A percentile compares a stretch with the other conserved stretches of the same genome.
Evolutionary conservation across 2,888 invertebrate genomes (phyloP).

Genomic region (Melanotus villosus): DNA sequence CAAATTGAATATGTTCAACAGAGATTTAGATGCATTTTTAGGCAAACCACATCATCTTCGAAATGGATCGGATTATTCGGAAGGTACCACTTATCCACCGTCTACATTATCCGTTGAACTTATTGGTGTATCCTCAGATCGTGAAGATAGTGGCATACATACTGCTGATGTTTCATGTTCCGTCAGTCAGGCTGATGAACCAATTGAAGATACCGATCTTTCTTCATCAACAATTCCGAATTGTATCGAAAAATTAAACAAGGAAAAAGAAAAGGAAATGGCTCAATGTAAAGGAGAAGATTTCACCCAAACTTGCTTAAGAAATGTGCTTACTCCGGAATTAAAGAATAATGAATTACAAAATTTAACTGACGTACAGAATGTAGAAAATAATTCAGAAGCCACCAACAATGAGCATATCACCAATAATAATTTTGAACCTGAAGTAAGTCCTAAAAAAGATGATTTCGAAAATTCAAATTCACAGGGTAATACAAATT

Average conservation of each 20-base stretch:
- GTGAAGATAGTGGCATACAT: slow-evolving; percentile 86
- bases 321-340: not conserved
- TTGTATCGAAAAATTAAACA: slow-evolving; percentile 60
- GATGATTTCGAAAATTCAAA: not conserved
- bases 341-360: not conserved
- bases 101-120: slow-evolving; percentile 74
- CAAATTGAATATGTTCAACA: slow-evolving; percentile 63
- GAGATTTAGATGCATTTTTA: slow-evolving; percentile 66
- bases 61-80: slow-evolving; percentile 67
- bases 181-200: slow-evolving; percentile 81
- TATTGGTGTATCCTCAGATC: slow-evolving; percentile 73
- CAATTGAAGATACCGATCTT: slow-evolving; percentile 71
- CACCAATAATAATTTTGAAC: not conserved
- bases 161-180: slow-evolving; percentile 84
- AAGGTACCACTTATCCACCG: slow-evolving; percentile 63
- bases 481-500: not conserved
- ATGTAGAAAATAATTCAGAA: not conserved
- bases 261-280: slow-evolving; percentile 50
- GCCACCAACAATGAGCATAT: not conserved
- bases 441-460: not conserved
- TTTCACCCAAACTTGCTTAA: not conserved
- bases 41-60: slow-evolving; percentile 71
- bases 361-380: not conserved
- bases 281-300: not conserved
- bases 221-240: slow-evolving; percentile 60